Conservation (phyloP, 2,113 vertebrate species). For the Nyctereutes procyonoides region DNA sequence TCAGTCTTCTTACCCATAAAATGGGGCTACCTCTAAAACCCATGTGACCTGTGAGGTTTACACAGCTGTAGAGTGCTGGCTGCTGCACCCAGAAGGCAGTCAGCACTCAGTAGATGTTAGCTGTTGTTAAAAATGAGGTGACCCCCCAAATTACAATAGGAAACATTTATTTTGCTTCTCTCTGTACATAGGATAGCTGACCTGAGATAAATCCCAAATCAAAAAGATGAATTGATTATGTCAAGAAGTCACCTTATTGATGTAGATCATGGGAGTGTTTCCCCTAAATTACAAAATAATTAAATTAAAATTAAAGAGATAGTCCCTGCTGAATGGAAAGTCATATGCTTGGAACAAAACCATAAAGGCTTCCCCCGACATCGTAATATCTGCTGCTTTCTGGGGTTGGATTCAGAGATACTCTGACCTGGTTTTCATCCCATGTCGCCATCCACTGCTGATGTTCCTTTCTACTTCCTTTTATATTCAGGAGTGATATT, state of each 20-base stretch:
- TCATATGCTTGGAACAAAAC: neutral
- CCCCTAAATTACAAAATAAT: neutral
- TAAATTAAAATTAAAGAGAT: neutral
- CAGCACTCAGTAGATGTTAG: neutral
- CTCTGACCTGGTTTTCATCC: neutral
- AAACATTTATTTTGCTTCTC: neutral
- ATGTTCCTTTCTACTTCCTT: neutral
- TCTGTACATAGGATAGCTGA: neutral
- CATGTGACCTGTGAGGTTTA: neutral
- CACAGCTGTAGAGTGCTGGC: accelerated
- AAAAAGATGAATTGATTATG: neutral
- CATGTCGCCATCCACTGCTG: too few relatives aligned
- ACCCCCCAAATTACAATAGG: too few relatives aligned
- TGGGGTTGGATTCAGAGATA: neutral
- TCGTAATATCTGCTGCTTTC: neutral
- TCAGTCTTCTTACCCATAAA: neutral
- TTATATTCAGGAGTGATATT: neutral
- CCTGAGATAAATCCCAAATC: neutral
- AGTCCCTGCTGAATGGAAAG: neutral
- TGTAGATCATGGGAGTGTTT: neutral
- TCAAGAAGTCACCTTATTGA: neutral
- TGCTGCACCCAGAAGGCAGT: neutral
- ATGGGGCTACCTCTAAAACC: neutral
- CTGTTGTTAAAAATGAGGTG: neutral
- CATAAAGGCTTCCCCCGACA: neutral